phyloP scores from a whole-genome alignment of 2,888 invertebrate species.

The Cheilosia urbana region DNA sequence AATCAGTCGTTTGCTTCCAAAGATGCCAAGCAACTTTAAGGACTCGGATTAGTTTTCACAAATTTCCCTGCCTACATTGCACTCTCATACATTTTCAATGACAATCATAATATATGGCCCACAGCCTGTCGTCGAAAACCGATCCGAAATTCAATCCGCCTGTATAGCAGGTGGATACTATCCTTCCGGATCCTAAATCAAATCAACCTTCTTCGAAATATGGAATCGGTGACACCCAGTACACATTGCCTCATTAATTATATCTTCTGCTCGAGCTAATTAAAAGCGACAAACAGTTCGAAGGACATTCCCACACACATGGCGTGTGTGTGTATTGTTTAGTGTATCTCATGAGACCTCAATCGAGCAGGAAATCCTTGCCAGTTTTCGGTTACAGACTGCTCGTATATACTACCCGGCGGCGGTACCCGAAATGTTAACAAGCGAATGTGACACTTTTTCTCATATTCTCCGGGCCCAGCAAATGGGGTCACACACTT shows the following conservation, averaged over 20 bases:
- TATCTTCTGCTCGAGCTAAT: conserved; percentile 68
- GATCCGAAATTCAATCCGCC: conserved; percentile 45
- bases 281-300: conserved; percentile 62
- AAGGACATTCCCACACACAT: conserved; percentile 54
- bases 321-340: neutral
- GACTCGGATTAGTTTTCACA: too few relatives aligned
- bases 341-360: conserved; percentile 45
- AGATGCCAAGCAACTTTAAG: too few relatives aligned
- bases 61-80: too few relatives aligned
- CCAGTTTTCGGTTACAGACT: conserved; percentile 63
- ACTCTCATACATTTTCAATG: too few relatives aligned
- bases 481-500: conserved; percentile 44
- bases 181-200: conserved; percentile 58
- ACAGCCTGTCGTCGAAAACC: conserved; percentile 4
- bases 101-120: too few relatives aligned
- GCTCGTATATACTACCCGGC: neutral
- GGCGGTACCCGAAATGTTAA: conserved; percentile 54
- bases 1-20: too few relatives aligned
- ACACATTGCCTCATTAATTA: conserved; percentile 73
- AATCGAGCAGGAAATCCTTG: conserved; percentile 65
- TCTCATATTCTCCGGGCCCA: conserved; percentile 11
- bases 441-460: conserved; percentile 67
- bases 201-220: conserved; percentile 37
- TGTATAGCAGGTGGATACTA: conserved; percentile 49
- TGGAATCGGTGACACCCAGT: conserved; percentile 38